Percentiles rank a stretch among this genome's conserved stretches.
Evolutionary conservation across 2,888 invertebrate species (phyloP).

Genomic region (Pammene aurita): DNA sequence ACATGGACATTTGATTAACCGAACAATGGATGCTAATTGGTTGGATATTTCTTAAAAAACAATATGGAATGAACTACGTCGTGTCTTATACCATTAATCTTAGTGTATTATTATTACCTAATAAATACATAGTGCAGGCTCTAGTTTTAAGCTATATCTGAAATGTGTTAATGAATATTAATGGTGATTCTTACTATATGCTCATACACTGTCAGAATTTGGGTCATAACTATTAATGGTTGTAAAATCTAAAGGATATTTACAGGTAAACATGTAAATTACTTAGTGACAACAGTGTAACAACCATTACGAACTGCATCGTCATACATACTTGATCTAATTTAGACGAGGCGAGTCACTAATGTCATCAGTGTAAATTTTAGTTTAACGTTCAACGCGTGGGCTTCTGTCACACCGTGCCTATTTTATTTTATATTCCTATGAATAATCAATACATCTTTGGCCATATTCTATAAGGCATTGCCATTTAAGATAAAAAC

Average conservation of each 20-base stretch:
- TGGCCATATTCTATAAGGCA: slow-evolving; percentile 18
- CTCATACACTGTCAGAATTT: not conserved
- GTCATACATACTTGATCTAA: slow-evolving; percentile 47
- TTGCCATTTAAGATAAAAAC: slow-evolving; percentile 25
- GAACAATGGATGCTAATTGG: too few species aligned
- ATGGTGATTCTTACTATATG: not conserved
- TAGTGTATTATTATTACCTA: too few species aligned
- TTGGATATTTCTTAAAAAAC: too few species aligned
- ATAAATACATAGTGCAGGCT: not conserved
- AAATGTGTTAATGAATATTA: too few species aligned
- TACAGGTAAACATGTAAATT: not conserved
- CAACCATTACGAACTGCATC: not conserved
- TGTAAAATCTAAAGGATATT: not conserved
- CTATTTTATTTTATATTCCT: slow-evolving; percentile 22
- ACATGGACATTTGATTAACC: not conserved
- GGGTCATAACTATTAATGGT: not conserved
- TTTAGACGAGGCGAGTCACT: slow-evolving; percentile 51
- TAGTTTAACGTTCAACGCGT: slow-evolving; percentile 47
- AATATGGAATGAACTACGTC: too few species aligned
- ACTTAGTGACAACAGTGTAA: not conserved
- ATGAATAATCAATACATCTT: slow-evolving; percentile 40
- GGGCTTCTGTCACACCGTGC: slow-evolving; percentile 45
- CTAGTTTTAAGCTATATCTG: too few species aligned
- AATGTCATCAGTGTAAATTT: slow-evolving; percentile 51
- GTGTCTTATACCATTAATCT: too few species aligned